Evolutionary conservation across 2,113 vertebrate species (phyloP).

Genomic region (Platysteira castanea): DNA sequence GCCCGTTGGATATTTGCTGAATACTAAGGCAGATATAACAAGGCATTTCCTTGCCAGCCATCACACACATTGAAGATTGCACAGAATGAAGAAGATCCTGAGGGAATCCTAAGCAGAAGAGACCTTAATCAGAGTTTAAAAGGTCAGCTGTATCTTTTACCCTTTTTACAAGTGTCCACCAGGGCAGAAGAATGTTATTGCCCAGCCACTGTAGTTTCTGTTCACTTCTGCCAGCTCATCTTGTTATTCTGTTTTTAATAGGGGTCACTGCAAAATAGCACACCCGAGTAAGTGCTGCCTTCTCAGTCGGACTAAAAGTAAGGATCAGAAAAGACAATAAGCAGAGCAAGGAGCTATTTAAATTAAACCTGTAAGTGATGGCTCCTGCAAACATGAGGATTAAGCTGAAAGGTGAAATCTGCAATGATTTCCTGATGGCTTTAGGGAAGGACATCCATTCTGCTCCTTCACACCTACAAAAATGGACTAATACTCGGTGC

Average conservation of each 20-base stretch:
- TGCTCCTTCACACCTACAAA: background rate
- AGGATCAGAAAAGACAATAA: background rate
- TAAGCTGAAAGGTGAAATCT: background rate
- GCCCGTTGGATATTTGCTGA: slow-evolving; percentile 30
- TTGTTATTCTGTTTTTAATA: background rate
- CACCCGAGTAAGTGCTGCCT: background rate
- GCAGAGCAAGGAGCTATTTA: background rate
- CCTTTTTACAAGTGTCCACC: background rate
- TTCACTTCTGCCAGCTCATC: background rate
- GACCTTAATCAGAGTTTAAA: background rate
- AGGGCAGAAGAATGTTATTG: background rate
- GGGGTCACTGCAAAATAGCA: background rate
- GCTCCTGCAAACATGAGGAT: background rate
- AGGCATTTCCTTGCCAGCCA: slow-evolving; percentile 7
- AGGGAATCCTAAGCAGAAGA: background rate
- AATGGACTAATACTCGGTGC: background rate
- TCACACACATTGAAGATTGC: background rate
- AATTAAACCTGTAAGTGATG: background rate
- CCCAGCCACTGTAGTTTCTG: background rate
- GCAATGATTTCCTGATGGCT: background rate
- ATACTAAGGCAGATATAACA: background rate
- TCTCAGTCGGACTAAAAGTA: background rate
- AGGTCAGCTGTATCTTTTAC: background rate
- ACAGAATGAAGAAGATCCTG: background rate
- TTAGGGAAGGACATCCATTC: background rate